These are phyloP conservation scores for Cheilosia impressa DNA, from an alignment of 2,888 invertebrate species.

Conservation along the genomic window DNA sequence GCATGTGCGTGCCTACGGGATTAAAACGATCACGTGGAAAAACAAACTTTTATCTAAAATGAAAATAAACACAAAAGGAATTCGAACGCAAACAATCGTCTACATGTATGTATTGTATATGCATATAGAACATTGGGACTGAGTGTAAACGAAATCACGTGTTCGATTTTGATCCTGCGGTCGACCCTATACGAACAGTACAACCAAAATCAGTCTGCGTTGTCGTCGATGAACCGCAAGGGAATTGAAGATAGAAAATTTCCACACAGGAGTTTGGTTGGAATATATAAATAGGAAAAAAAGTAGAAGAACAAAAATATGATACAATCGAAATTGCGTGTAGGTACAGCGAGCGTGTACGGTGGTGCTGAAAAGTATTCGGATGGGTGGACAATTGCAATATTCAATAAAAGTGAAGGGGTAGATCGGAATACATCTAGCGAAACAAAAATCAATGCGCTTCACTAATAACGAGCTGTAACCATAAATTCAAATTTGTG, in stretches of 20 bases:
- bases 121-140: background rate
- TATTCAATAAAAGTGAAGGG: too few relatives aligned
- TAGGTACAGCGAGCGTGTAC: slow-evolving; percentile 13
- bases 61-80: slow-evolving; percentile 67
- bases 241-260: slow-evolving; percentile 61
- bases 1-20: slow-evolving; percentile 17
- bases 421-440: too few relatives aligned
- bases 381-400: background rate
- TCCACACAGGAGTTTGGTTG: slow-evolving; percentile 24
- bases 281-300: slow-evolving; percentile 14
- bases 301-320: slow-evolving; percentile 41
- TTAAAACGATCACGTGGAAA: slow-evolving; percentile 56
- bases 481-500: too few relatives aligned
- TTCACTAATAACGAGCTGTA: too few relatives aligned
- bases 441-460: too few relatives aligned
- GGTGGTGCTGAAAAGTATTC: slow-evolving; percentile 21
- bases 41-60: slow-evolving; percentile 69
- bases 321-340: slow-evolving; percentile 63
- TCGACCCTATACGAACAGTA: slow-evolving; percentile 53
- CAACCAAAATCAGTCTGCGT: slow-evolving; percentile 53
- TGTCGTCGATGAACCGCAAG: slow-evolving; percentile 60
- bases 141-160: slow-evolving; percentile 55
- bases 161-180: slow-evolving; percentile 67
- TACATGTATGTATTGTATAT: background rate
- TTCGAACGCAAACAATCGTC: slow-evolving; percentile 58